Percentiles rank a stretch among this genome's conserved stretches.
Evolutionary conservation across 2,888 invertebrate genomes (phyloP).

Genomic region (Caenorhabditis sp.): DNA sequence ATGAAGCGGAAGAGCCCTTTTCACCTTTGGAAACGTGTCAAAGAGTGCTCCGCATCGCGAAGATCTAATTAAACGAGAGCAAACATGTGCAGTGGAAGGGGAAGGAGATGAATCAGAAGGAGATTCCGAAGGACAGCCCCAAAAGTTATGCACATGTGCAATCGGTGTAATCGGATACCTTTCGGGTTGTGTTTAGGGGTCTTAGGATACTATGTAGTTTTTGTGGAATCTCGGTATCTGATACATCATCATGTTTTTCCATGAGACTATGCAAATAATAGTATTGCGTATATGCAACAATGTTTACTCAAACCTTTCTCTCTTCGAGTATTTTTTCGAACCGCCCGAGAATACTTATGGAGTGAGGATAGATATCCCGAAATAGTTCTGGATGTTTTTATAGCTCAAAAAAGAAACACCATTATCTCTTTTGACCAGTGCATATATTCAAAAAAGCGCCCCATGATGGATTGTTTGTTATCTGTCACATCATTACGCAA

Average conservation of each 20-base stretch:
- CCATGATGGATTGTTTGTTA: slow-evolving; percentile 15
- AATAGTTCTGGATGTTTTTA: too few species aligned
- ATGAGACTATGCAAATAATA: slow-evolving; percentile 50
- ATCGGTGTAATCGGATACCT: slow-evolving; percentile 31
- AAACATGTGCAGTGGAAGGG: slow-evolving; percentile 24
- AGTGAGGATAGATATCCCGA: background rate
- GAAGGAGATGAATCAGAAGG: slow-evolving; percentile 3
- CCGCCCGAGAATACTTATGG: slow-evolving; percentile 1
- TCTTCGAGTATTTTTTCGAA: slow-evolving; percentile 37
- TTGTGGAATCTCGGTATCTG: slow-evolving; percentile 16
- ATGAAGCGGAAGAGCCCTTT: slow-evolving; percentile 51
- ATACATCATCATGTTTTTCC: slow-evolving; percentile 40
- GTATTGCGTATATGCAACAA: slow-evolving; percentile 39
- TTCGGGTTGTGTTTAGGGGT: slow-evolving; percentile 14
- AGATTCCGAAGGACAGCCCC: slow-evolving; percentile 16
- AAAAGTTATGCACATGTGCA: slow-evolving; percentile 1
- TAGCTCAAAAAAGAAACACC: too few species aligned
- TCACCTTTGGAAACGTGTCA: slow-evolving; percentile 46
- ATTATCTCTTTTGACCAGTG: background rate
- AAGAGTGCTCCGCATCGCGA: slow-evolving; percentile 39
- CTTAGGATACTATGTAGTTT: slow-evolving; percentile 41
- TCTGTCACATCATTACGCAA: slow-evolving; percentile 35
- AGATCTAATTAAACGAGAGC: slow-evolving; percentile 46
- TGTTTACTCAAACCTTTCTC: slow-evolving; percentile 38
- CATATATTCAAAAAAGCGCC: background rate